Evolutionary conservation across 2,113 vertebrate genomes (phyloP), one percentile per base, ranked within the genome.

Genomic region (Kryptolebias marmoratus): DNA sequence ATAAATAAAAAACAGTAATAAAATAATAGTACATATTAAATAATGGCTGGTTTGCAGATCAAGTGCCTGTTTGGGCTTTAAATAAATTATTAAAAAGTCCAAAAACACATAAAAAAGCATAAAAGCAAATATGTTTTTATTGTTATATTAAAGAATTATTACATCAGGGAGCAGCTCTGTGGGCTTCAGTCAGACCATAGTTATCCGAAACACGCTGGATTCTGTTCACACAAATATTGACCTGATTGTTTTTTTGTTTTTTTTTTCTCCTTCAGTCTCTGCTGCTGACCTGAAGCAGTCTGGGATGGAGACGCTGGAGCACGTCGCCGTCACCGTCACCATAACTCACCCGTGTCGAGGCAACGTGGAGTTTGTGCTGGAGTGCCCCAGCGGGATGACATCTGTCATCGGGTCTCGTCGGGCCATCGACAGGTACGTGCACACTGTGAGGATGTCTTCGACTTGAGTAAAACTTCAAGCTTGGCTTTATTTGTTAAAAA

Each of bases 281-380:
- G 72, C 82, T 0, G 75, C 55, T 0, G 94, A 97, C 87, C 91
- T 98, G 83, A 75, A 73, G 63, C 87, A 94, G n/a, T 98, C 97
- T 0, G 96, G 96, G n/a, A 95, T 99, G 96, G 89, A 91, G 79
- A 98, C 96, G 0, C 89, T 99, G 90, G 98, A 99, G 87, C 97
- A 99, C 0, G 97, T 98, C 81, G 95, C 96, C 0, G 94, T 99
- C 59, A 96, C 96, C 0, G 89, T 99, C 75, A 96, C 95, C 8
- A 92, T 98, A 30, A 91, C 80, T 11, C 97, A 99, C 52, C 95
- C 95, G 0, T 94, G 95, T 57, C 96, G 98, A 0, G 97, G 98
- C 76, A 95, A 94, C 71, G 68, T 99, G 88, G 96, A 98, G 83
- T 87, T 97, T 9, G 67, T 87, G 63, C 91, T 99, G 6, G 57